These are phyloP conservation scores for Ophion slaviceki DNA, from an alignment of 2,888 invertebrate genomes.

Conservation along the genomic window DNA sequence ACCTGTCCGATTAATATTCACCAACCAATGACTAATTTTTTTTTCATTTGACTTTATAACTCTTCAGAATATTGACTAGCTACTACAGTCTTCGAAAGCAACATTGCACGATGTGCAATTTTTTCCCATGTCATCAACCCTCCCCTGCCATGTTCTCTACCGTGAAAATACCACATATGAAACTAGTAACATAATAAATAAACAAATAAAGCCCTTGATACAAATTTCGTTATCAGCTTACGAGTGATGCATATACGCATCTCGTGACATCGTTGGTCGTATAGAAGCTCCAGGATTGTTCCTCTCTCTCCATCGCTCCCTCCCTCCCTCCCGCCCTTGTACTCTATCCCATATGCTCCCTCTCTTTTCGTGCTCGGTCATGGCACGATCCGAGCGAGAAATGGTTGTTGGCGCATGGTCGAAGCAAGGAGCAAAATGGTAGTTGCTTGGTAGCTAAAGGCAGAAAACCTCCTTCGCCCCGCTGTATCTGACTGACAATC, in stretches of 20 bases:
- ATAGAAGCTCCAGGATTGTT: constrained; percentile 45
- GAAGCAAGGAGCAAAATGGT: constrained; percentile 72
- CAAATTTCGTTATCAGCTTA: constrained; percentile 10
- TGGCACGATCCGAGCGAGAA: constrained; percentile 57
- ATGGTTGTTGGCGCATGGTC: constrained; percentile 67
- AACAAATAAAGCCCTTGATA: not conserved
- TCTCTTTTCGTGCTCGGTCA: constrained; percentile 36
- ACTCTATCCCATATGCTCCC: constrained; percentile 6
- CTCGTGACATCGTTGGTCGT: constrained; percentile 49
- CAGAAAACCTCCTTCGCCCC: constrained; percentile 53
- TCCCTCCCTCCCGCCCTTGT: not conserved
- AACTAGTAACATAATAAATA: not conserved
- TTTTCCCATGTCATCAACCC: not conserved
- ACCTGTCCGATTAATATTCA: not conserved
- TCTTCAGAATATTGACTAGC: too few species aligned
- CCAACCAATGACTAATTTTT: too few species aligned
- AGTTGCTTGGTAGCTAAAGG: constrained; percentile 72
- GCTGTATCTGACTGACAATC: constrained; percentile 73
- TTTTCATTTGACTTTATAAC: too few species aligned
- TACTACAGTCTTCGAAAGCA: too few species aligned
- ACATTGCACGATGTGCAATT: not conserved
- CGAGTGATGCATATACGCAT: constrained; percentile 41
- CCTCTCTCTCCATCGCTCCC: constrained; percentile 19
- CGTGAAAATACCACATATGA: not conserved
- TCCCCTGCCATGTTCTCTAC: not conserved